Evolutionary conservation across 2,113 vertebrate genomes (phyloP), one percentile per base, ranked within the genome.

Genomic region (Arvicanthis niloticus): DNA sequence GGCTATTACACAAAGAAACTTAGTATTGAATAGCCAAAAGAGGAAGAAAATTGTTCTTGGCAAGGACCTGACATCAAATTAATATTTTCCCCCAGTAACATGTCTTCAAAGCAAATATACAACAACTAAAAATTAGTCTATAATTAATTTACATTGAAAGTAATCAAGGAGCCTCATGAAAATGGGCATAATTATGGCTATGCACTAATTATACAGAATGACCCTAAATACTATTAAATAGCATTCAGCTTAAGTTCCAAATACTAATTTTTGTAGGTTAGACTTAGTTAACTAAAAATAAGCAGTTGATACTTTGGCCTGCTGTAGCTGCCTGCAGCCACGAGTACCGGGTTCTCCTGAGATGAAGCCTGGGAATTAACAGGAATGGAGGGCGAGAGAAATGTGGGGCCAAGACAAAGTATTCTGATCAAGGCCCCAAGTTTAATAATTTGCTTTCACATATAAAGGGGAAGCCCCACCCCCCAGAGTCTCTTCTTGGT

Each of bases 81-180:
- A 95, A 92, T 31, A 91, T 91, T 84, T 89, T 94, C 94, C 78
- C 19, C 15, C 15, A 67, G 40, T 68, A 89, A 67, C 15, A 73
- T 75, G 3, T 85, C 72, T 92, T 95, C 67, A 93, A 96, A 92
- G 40, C 40, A 95, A 91, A 93, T 92, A 40, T 65, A 7, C 94
- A 73, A 72, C n/a, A 91, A 93, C 9, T 75, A 72, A 96, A 97
- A 87, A 58, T 60, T 82, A 82, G 37, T 72, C 37, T 82, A 15
- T 81, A 75, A 91, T 96, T 29, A 51, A 86, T 95, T 97, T 96
- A 85, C 37, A 73, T 78, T 86, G 88, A 95, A 96, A 95, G 68
- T 95, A 17, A 92, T 81, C 93, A 95, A n/a, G 22, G 94, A 88
- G 29, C 45, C 34, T 93, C 76, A 62, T 94, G 65, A 93, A 58